A percentile compares a stretch with the other conserved stretches of the same genome.
Evolutionary conservation across 1,140 invertebrate species (phyloP).

Genomic region (Cyrtorhinus lividipennis): DNA sequence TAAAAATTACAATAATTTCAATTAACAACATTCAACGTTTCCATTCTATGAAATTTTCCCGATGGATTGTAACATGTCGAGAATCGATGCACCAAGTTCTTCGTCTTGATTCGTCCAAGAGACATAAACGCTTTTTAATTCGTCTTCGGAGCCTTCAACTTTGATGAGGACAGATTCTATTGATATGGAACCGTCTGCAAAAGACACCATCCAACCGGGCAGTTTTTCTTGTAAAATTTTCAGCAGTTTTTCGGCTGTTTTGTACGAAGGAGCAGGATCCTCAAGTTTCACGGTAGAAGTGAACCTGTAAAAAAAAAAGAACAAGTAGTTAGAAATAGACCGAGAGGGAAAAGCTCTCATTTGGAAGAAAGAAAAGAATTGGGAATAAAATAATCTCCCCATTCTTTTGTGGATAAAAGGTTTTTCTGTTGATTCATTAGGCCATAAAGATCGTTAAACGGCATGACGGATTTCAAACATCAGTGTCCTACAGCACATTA

Average conservation of each 20-base stretch:
- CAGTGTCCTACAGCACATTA: too few relatives aligned
- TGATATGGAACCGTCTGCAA: conserved; percentile 68
- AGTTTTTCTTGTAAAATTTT: conserved; percentile 57
- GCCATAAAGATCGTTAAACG: too few relatives aligned
- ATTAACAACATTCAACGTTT: too few relatives aligned
- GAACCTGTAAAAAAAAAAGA: conserved; percentile 44
- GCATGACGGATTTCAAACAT: too few relatives aligned
- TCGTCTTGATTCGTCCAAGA: conserved; percentile 95
- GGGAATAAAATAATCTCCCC: too few relatives aligned
- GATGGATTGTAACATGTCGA: conserved; percentile 59
- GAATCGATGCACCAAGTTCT: conserved; percentile 77
- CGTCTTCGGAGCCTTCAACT: conserved; percentile 60
- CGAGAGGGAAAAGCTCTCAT: too few relatives aligned
- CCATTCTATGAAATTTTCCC: conserved; percentile 30
- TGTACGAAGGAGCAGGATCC: conserved; percentile 55
- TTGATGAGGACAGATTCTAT: conserved; percentile 79
- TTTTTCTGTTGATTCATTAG: too few relatives aligned
- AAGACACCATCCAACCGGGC: conserved; percentile 56
- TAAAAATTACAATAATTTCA: too few relatives aligned
- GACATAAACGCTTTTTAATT: conserved; percentile 78
- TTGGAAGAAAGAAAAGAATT: too few relatives aligned
- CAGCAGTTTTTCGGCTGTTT: conserved; percentile 66
- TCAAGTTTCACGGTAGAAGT: conserved; percentile 76
- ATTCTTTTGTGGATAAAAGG: too few relatives aligned
- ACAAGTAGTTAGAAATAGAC: too few relatives aligned